Evolutionary conservation across 30 jellyfish, hydroid and myxozoan genomes (phyloP).

Genomic region (Turritopsis dohrnii): DNA sequence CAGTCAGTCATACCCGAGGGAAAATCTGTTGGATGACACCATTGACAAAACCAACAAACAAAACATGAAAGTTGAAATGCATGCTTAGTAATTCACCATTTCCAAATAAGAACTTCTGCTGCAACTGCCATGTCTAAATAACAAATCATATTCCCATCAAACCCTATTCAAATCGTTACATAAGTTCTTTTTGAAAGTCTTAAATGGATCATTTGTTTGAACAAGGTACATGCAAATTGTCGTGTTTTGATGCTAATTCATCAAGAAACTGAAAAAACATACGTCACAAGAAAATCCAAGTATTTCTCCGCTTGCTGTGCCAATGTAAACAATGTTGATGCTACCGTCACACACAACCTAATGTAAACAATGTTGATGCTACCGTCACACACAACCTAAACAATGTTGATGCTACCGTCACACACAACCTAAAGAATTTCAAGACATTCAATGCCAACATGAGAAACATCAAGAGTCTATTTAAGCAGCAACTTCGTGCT

Average conservation of each 20-base stretch:
- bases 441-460: too few relatives aligned
- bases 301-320: not conserved
- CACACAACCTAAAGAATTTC: not conserved
- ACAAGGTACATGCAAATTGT: not conserved
- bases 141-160: not conserved
- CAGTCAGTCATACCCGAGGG: not conserved
- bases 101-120: not conserved
- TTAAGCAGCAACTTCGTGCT: too few relatives aligned
- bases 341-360: not conserved
- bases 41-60: not conserved
- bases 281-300: not conserved
- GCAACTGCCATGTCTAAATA: not conserved
- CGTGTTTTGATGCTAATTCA: not conserved
- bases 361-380: not conserved
- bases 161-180: not conserved
- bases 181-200: not conserved
- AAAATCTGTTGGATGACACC: not conserved
- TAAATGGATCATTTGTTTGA: too few relatives aligned
- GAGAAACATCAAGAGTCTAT: too few relatives aligned
- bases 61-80: not conserved
- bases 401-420: not conserved
- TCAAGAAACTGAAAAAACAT: not conserved
- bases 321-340: not conserved
- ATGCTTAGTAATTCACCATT: not conserved
- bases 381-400: not conserved